Percentiles rank a stretch among this genome's conserved stretches.
Conservation (phyloP, 2,113 vertebrate species). For the Actenoides lindsayi region DNA sequence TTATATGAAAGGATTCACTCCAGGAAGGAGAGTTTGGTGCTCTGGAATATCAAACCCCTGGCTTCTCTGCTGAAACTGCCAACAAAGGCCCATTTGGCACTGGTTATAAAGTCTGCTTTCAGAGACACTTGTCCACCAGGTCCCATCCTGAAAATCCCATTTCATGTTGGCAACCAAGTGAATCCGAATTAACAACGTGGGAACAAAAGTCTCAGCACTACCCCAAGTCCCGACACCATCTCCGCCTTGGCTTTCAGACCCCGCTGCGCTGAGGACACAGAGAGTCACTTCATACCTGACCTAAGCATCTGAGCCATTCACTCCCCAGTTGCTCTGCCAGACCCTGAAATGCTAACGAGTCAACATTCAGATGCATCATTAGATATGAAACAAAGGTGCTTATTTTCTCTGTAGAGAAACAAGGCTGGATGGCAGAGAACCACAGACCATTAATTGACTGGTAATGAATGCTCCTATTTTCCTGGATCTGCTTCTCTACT, state of each 20-base stretch:
- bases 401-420: neutral
- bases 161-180: neutral
- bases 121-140: neutral
- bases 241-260: neutral
- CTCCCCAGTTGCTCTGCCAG: neutral
- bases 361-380: neutral
- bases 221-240: neutral
- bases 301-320: neutral
- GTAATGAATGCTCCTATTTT: neutral
- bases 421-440: rapidly evolving
- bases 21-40: neutral
- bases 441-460: neutral
- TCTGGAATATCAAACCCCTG: neutral
- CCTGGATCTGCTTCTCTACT: neutral
- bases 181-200: neutral
- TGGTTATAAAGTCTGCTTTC: neutral
- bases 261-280: neutral
- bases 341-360: neutral
- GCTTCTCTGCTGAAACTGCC: neutral
- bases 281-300: neutral
- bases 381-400: slow-evolving; percentile 1
- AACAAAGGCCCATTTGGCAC: neutral
- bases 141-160: neutral
- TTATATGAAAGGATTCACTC: neutral
- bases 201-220: neutral